Base-by-base conservation (phyloP, 1,140 invertebrate genomes). In the Solenopsis invicta region DNA sequence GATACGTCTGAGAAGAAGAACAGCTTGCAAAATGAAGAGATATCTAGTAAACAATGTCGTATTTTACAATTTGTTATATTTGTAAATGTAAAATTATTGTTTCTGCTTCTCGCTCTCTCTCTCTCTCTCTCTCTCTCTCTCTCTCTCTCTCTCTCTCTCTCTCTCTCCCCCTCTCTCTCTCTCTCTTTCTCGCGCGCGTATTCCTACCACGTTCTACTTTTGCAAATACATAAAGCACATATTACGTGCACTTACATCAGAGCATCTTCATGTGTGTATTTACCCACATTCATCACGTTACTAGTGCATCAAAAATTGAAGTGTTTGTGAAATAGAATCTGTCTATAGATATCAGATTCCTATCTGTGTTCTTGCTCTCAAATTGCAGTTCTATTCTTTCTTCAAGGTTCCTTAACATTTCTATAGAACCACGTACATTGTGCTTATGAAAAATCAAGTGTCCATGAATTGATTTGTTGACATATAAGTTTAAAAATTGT, bases 231-330 rank as follows among this genome's bases (percentile, higher is more conserved):
- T 16, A 24, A 52, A 54, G 18, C 34, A 80, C 18, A 1, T 67
- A 72, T 9, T 52, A 61, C 48, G 48, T 41, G 37, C n/a, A 52
- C 29, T 10, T 18, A 48, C 34, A 59, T 78, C 52, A 52, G n/a
- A 52, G 13, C 48, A 71, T 71, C 10, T 56, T 71, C 34, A 41
- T 66, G 54, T 34, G 37, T 66, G 69, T 21, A 54, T 69, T 80
- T 16, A 29, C 48, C n/a, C 37, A 16, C 50, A 69, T 67, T 69
- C 48, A 69, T 37, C 13, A 71, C 16, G 16, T n/a, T 69, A 41
- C 50, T 56, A 69, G 24, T 37, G 50, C 50, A 71, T 64, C 45
- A 24, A 78, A 81, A 71, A 52, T 56, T 21, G 69, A 81, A 81
- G 34, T 61, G 48, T 56, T 81, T 66, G 29, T 21, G 18, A 54